Evolutionary conservation across 64 coral and sea anemone species (phyloP), one percentile per base, ranked within the genome.

Genomic region (Cladopsammia gracilis): DNA sequence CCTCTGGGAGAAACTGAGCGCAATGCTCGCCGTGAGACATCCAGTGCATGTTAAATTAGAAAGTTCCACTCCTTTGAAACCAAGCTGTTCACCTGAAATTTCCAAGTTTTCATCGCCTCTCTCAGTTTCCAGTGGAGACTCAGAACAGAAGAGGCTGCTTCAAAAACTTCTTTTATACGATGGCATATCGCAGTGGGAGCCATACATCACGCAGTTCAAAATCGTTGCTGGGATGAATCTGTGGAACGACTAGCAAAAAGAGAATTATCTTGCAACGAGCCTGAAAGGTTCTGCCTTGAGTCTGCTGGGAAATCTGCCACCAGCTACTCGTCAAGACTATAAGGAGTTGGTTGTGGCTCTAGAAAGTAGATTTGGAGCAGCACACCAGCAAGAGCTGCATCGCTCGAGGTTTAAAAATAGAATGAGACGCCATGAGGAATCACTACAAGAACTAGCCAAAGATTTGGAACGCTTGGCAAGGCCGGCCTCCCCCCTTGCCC

Each of bases 281-380:
- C 59, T 95, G 11, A 61, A 89, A 60, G 93, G 93, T 23, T 58
- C 20, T 12, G 93, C 68, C 3, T 49, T 61, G 14, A 10, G n/a
- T 23, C 47, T 94, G 1, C 49, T 89, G 0, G 61, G 93, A 43
- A 94, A 94, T 75, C 45, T 89, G n/a, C 60, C 89, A 22, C 5
- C 58, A n/a, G 77, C 61, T 25, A 62, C 47, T 7, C 19, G 78
- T 43, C 15, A 62, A 26, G 78, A 92, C 56, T 84, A 84, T 20
- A 60, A 72, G 9, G 49, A 24, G 15, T 25, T 84, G 9, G 44
- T 75, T 18, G 42, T 56, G 12, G 89, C 77, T 26, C 51, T 84
- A 4, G 53, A 57, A 5, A 73, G 50, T 19, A 57, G 79, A 64
- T 84, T 84, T 18, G 80, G 80, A 15, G 14, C 80, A 8, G 54